Base-by-base conservation (phyloP, 2,797 vertebrate species). In the Remorina albescens region DNA sequence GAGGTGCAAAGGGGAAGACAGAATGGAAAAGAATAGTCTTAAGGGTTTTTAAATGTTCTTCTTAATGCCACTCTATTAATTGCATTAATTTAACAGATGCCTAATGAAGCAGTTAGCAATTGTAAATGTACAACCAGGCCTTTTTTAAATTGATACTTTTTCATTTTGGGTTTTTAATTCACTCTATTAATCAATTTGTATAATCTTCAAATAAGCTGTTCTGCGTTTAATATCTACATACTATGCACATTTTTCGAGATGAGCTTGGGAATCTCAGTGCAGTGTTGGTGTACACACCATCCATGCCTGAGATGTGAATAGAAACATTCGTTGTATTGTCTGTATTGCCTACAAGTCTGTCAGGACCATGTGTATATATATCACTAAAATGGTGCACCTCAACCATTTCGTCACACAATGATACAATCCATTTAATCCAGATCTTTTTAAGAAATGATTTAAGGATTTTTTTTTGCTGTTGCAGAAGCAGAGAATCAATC, bases 371-470 rank as follows among this genome's bases (percentile, higher is more conserved):
- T 50, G 19, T 72, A 76, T 89, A 87, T 92, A 90, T 92, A 92
- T 94, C 93, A 94, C 90, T 75, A 92, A 91, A 93, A 94, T 87
- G 88, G 88, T 72, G 67, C 58, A 65, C 85, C 83, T 89, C 88
- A 41, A 81, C 92, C 92, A 90, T 94, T 94, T 93, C 87, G 92
- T 93, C 93, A 92, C 92, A 91, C 92, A 88, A 87, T 92, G 92
- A 94, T 94, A 90, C 93, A 94, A 95, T 93, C 92, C 93, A 94
- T 94, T 94, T 93, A 91, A 93, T 94, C 90, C 88, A 86, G 89
- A 92, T 91, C 90, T 94, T 93, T 92, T 92, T 93, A 93, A 93
- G 91, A 90, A 92, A 91, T 94, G 93, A 94, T 94, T 94, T 93
- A 91, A 92, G 89, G 87, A 88, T 74, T 76, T 69, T 78, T 32